Base-by-base conservation (phyloP, 2,797 vertebrate genomes). In the Sebastes hopkinsi region DNA sequence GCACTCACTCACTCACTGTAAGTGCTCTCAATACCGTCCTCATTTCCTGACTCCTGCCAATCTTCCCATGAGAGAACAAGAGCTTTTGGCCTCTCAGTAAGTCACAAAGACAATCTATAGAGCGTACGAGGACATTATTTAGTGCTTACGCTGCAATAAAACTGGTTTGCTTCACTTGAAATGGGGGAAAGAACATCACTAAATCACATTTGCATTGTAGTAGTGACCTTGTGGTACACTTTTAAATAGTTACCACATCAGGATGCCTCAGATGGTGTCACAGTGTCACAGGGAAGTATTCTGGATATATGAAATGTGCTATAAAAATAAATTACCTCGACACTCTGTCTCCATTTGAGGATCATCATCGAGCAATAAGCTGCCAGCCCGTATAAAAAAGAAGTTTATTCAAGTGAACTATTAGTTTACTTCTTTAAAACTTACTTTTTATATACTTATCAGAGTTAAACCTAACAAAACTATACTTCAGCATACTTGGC, bases 11-110 rank as follows among this genome's bases (percentile, higher is more conserved):
- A 61, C 84, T 87, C 75, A 55, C 46, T 79, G 30, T 88, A 90
- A 92, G 90, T 92, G 92, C 88, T 80, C 86, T 87, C 72, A 52
- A 67, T 83, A 78, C 84, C 62, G 67, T 71, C 76, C 68, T 87
- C 83, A 79, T 87, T 90, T 88, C 90, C 86, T 83, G 87, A 91
- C 75, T 87, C 69, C 62, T 90, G 83, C 72, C 87, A 86, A 80
- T 87, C 82, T 87, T 58, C 80, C 82, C 74, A 72, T 20, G 72
- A 85, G 77, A 81, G 68, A 83, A 72, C 77, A 75, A 72, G 46
- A 75, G 77, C 8, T 83, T 75, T 66, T 86, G 77, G 86, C 80
- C 59, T 78, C 62, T 73, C 46, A 34, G 56, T 4, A 66, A 89
- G 72, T 56, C 80, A 38, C 78, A 86, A 81, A 82, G 55, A 72